A percentile compares a stretch with the other conserved stretches of the same genome.
Evolutionary conservation across 2,888 invertebrate species (phyloP).

Genomic region (Habroteleia sp.): DNA sequence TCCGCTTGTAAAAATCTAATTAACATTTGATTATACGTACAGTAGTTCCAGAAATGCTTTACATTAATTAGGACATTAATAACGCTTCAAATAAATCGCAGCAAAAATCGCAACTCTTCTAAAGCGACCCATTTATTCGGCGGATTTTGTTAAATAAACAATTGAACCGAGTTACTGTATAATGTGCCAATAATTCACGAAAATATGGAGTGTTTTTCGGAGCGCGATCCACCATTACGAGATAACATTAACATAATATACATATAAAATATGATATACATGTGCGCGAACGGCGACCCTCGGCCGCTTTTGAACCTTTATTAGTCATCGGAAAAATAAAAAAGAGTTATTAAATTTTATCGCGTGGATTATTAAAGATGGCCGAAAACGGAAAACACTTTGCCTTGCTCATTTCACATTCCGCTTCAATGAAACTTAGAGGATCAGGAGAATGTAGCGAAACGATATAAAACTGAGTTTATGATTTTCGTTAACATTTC

Average conservation of each 20-base stretch:
- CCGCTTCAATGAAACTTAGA: conserved; percentile 25
- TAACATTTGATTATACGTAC: conserved; percentile 3
- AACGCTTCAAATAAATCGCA: too few species aligned
- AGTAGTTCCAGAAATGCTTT: too few species aligned
- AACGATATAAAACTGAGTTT: conserved; percentile 48
- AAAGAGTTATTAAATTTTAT: conserved; percentile 43
- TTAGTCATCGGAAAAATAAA: conserved; percentile 27
- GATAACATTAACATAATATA: conserved; percentile 52
- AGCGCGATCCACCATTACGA: conserved; percentile 13
- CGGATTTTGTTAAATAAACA: conserved; percentile 36
- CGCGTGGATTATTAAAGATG: conserved; percentile 29
- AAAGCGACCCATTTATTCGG: background rate
- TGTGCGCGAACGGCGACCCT: conserved; percentile 3
- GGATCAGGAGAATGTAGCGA: conserved; percentile 26
- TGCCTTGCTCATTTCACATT: conserved; percentile 43
- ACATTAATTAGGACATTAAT: too few species aligned
- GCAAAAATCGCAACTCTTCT: background rate
- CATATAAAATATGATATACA: conserved; percentile 24
- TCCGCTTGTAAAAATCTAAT: background rate
- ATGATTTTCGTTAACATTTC: conserved; percentile 63
- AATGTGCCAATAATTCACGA: conserved; percentile 39
- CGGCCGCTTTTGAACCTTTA: conserved; percentile 11
- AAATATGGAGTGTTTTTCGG: conserved; percentile 48
- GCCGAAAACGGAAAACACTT: conserved; percentile 30
- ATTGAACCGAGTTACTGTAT: conserved; percentile 4